Conservation (phyloP, 92 coral and sea anemone species). For the Zoanthus sansibaricus region DNA sequence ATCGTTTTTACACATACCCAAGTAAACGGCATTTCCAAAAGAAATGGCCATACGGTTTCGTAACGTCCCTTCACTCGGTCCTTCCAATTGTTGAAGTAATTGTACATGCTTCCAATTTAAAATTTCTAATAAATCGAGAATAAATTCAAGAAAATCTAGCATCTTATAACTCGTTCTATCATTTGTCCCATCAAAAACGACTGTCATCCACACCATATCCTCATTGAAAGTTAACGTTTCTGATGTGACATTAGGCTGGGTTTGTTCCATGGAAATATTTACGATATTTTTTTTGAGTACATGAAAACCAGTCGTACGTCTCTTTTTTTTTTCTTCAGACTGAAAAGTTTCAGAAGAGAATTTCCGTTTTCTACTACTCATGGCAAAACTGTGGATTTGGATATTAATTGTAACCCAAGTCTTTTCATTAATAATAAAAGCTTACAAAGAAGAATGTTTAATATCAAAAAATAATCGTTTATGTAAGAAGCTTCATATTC, state of each 20-base stretch:
- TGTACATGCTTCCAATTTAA: background rate
- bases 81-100: background rate
- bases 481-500: background rate
- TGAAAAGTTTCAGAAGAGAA: background rate
- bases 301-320: background rate
- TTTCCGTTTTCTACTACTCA: background rate
- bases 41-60: background rate
- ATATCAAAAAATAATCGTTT: background rate
- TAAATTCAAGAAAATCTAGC: background rate
- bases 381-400: background rate
- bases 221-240: background rate
- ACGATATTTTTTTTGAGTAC: background rate
- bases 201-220: background rate
- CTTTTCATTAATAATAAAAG: background rate
- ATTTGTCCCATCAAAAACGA: background rate
- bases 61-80: background rate
- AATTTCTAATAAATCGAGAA: background rate
- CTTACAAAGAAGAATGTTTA: background rate
- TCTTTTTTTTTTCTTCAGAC: background rate
- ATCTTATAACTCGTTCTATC: background rate
- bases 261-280: slow-evolving; percentile 19
- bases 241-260: background rate
- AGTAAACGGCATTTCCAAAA: background rate
- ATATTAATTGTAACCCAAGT: background rate
- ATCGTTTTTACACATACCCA: background rate